Conservation (phyloP, 2,888 invertebrate species). For the Melinaea menophilus region DNA sequence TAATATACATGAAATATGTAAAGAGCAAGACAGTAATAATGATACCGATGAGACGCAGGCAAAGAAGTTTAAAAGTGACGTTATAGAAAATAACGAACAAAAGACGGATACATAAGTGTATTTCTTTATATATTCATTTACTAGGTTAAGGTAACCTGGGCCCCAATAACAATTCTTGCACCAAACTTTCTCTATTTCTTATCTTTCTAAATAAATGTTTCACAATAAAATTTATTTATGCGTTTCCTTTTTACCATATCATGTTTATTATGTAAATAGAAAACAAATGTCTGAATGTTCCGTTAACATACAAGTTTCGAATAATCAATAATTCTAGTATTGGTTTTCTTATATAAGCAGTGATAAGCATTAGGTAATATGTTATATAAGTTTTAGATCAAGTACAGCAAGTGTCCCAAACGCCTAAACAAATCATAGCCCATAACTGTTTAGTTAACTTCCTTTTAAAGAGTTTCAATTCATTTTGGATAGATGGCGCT, state of each 20-base stretch:
- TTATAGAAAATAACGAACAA: conserved; percentile 46
- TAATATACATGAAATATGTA: conserved; percentile 84
- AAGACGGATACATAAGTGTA: conserved; percentile 17
- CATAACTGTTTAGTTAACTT: conserved; percentile 6
- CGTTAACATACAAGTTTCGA: not conserved
- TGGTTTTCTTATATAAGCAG: conserved; percentile 1
- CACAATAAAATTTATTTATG: conserved; percentile 32
- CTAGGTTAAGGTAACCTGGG: conserved; percentile 57
- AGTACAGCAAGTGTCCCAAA: conserved; percentile 11
- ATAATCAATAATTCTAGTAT: not conserved
- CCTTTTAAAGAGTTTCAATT: conserved; percentile 10
- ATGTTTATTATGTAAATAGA: conserved; percentile 13
- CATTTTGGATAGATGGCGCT: conserved; percentile 20
- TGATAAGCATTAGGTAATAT: conserved; percentile 1
- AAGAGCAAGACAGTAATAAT: conserved; percentile 52
- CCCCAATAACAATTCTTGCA: conserved; percentile 65
- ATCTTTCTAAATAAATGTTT: conserved; percentile 35
- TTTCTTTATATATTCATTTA: conserved; percentile 37
- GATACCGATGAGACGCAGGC: conserved; percentile 64
- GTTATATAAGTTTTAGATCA: conserved; percentile 12
- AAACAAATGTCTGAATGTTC: conserved; percentile 9
- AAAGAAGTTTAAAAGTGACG: conserved; percentile 63
- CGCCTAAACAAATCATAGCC: conserved; percentile 22
- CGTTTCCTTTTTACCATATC: conserved; percentile 21
- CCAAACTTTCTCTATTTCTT: conserved; percentile 48